Evolutionary conservation across 2,888 invertebrate genomes (phyloP), one percentile per base, ranked within the genome.

Genomic region (Tupiocoris notatus): DNA sequence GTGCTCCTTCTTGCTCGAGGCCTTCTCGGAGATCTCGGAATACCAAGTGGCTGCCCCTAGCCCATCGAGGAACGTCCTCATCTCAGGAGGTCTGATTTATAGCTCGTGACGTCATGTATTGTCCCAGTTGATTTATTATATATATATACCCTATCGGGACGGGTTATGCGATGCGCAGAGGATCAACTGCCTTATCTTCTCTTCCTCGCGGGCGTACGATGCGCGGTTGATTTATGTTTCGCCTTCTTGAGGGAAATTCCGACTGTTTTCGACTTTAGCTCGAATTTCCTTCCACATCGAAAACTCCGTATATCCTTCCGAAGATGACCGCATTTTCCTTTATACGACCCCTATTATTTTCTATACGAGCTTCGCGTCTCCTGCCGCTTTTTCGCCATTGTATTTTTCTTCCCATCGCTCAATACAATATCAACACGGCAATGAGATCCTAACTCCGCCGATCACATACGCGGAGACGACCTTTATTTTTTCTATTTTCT

Each of bases 111-210:
- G 73, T 77, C 70, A 39, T 39, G 39, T 77, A 77, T 77, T 77
- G 77, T 77, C 77, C 77, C 64, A 59, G 58, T 71, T 77, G 77
- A 77, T 77, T 73, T 77, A 77, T 77, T 77, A 71, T 61, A 73
- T 77, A 77, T 77, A n/a, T 77, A 76, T 76, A 76, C 64, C 70
- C 76, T 76, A 76, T 76, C 76, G 71, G 71, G 64, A 54, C 22
- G 23, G 66, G 67, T 67, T 57, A 67, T 67, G 67, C 56, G 67
- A 57, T 67, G 67, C 57, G 12, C 21, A 3, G 39, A 39, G 67
- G 67, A 67, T 67, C 67, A 67, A 56, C 56, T 56, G 39, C 57
- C 67, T 67, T 67, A 67, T 67, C 67, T 67, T n/a, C 67, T 56
- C 56, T 22, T 56, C 57, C 39, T 39, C 39, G 39, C 39, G 39